phyloP scores from a whole-genome alignment of 2,113 vertebrate genomes.

The Neodon shergylaensis region DNA sequence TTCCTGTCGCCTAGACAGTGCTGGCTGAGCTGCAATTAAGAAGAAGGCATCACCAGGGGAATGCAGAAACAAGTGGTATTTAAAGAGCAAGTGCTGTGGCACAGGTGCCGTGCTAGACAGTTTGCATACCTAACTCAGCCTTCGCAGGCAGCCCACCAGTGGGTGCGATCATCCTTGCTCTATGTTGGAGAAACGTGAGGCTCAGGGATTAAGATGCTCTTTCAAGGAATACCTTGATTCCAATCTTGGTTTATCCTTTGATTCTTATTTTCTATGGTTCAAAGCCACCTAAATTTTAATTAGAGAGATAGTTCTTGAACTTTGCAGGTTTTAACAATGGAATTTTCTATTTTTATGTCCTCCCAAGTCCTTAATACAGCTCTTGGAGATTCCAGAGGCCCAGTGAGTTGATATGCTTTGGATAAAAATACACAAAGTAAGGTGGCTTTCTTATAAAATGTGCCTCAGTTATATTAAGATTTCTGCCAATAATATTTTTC shows the following conservation, averaged over 20 bases:
- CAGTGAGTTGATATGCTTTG: not conserved
- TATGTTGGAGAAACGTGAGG: constrained; percentile 24
- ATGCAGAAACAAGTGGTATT: not conserved
- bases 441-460: not conserved
- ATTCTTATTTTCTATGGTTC: constrained; percentile 39
- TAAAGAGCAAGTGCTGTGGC: not conserved
- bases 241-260: constrained; percentile 50
- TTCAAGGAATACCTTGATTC: not conserved
- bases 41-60: not conserved
- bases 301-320: constrained; percentile 42
- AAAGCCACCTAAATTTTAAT: constrained; percentile 36
- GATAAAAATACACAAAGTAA: not conserved
- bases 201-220: constrained; percentile 8
- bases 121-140: not conserved
- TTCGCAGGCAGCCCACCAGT: not conserved
- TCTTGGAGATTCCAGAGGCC: not conserved
- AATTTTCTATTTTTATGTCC: not conserved
- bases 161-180: constrained; percentile 12
- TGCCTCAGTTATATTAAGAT: not conserved
- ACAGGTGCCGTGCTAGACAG: not conserved
- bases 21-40: not conserved
- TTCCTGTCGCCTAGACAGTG: not conserved
- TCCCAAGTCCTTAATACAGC: not conserved
- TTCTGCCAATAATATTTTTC: not conserved
- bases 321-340: not conserved